These are phyloP conservation scores for Zele albiditarsus DNA, from an alignment of 2,888 invertebrate genomes.

Conservation along the genomic window DNA sequence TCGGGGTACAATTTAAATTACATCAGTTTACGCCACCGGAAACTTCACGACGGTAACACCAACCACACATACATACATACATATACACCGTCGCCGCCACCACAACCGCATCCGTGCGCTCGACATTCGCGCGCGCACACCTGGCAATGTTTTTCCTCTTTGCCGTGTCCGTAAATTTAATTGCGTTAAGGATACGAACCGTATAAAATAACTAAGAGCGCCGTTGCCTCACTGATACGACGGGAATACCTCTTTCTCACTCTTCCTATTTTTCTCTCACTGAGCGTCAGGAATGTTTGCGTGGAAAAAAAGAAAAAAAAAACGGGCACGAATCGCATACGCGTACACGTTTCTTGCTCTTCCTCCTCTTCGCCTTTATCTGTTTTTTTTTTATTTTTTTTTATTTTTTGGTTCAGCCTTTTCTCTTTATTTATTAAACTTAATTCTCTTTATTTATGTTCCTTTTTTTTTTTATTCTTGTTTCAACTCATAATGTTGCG, in stretches of 20 bases:
- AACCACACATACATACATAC: neutral
- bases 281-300: slow-evolving; percentile 23
- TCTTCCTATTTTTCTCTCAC: slow-evolving; percentile 21
- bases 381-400: slow-evolving; percentile 19
- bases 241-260: slow-evolving; percentile 30
- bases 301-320: slow-evolving; percentile 1
- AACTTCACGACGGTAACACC: slow-evolving; percentile 41
- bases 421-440: slow-evolving; percentile 37
- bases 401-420: slow-evolving; percentile 28
- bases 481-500: slow-evolving; percentile 22
- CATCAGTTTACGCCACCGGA: slow-evolving; percentile 42
- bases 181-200: slow-evolving; percentile 65
- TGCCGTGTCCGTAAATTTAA: slow-evolving; percentile 60
- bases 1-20: slow-evolving; percentile 46
- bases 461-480: slow-evolving; percentile 29
- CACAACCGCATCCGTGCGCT: slow-evolving; percentile 16
- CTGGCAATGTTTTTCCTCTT: slow-evolving; percentile 52
- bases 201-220: slow-evolving; percentile 65
- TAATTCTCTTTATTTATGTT: slow-evolving; percentile 28
- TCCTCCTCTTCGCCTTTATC: slow-evolving; percentile 20
- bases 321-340: neutral
- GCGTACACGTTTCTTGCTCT: slow-evolving; percentile 8
- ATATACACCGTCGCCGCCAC: neutral
- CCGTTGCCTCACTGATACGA: slow-evolving; percentile 47
- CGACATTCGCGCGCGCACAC: slow-evolving; percentile 18